Percentiles rank a stretch among this genome's conserved stretches.
Conservation (phyloP, 2,888 invertebrate species). For the Coremacera marginata region DNA sequence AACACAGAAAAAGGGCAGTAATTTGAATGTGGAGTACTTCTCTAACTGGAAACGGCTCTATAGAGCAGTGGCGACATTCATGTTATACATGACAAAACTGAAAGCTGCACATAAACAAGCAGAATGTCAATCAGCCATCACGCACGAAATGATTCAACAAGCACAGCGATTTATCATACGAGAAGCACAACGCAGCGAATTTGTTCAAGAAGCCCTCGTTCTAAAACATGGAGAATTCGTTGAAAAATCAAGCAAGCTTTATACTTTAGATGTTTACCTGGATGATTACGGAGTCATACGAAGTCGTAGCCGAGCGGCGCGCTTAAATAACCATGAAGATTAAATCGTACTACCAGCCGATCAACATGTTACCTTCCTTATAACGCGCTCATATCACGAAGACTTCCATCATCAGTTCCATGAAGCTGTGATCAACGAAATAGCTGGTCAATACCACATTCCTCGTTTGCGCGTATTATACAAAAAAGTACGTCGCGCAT, state of each 20-base stretch:
- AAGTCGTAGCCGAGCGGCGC: neutral
- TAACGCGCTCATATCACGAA: constrained; percentile 32
- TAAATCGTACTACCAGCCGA: constrained; percentile 3
- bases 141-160: neutral
- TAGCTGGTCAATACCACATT: constrained; percentile 31
- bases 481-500: constrained; percentile 32
- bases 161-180: constrained; percentile 14
- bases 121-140: neutral
- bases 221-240: constrained; percentile 29
- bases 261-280: constrained; percentile 15
- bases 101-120: neutral
- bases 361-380: constrained; percentile 34
- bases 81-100: constrained; percentile 11
- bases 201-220: constrained; percentile 13
- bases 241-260: constrained; percentile 26
- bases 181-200: constrained; percentile 26
- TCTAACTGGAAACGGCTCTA: neutral
- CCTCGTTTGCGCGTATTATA: constrained; percentile 27
- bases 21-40: constrained; percentile 9
- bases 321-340: constrained; percentile 31
- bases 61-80: constrained; percentile 9
- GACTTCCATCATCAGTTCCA: constrained; percentile 35
- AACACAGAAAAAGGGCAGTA: too few relatives aligned
- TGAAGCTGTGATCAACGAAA: too few relatives aligned
- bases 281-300: constrained; percentile 12